phyloP scores from a whole-genome alignment of 2,888 invertebrate species.

The Axea sp. region DNA sequence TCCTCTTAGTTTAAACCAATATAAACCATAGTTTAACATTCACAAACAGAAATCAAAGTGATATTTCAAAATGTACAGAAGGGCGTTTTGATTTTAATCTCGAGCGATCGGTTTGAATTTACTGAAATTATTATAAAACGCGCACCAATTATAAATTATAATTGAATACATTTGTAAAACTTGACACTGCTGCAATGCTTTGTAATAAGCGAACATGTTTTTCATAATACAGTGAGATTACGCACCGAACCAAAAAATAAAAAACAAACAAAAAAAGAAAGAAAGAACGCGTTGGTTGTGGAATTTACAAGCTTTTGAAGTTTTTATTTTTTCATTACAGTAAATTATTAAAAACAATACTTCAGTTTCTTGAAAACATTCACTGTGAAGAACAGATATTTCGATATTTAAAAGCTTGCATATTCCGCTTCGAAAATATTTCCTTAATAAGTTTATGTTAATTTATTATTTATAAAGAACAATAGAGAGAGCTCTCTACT shows the following conservation, averaged over 20 bases:
- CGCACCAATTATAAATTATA: conserved; percentile 29
- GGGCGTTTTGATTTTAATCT: no score
- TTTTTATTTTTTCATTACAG: not conserved
- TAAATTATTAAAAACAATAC: not conserved
- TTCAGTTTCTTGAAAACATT: not conserved
- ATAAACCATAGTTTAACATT: conserved; percentile 32
- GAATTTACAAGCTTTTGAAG: conserved; percentile 23
- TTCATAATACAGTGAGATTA: conserved; percentile 43
- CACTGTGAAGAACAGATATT: no score
- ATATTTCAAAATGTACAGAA: conserved; percentile 29
- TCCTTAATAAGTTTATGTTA: conserved; percentile 30
- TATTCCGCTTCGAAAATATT: conserved; percentile 21
- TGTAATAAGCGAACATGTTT: conserved; percentile 28
- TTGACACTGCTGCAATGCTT: conserved; percentile 29
- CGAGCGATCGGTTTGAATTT: no score
- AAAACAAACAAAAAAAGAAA: no score
- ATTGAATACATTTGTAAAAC: conserved; percentile 35
- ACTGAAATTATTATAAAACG: conserved; percentile 1
- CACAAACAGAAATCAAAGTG: conserved; percentile 40
- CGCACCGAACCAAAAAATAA: conserved; percentile 41
- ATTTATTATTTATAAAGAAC: conserved; percentile 43
- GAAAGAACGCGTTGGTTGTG: not conserved
- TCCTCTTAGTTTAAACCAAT: conserved; percentile 60
- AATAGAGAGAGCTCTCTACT: conserved; percentile 64
- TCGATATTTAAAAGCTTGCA: conserved; percentile 29